These are phyloP conservation scores for Eulemur coronatus DNA, from an alignment of 2,797 vertebrate species.

Conservation along the genomic window DNA sequence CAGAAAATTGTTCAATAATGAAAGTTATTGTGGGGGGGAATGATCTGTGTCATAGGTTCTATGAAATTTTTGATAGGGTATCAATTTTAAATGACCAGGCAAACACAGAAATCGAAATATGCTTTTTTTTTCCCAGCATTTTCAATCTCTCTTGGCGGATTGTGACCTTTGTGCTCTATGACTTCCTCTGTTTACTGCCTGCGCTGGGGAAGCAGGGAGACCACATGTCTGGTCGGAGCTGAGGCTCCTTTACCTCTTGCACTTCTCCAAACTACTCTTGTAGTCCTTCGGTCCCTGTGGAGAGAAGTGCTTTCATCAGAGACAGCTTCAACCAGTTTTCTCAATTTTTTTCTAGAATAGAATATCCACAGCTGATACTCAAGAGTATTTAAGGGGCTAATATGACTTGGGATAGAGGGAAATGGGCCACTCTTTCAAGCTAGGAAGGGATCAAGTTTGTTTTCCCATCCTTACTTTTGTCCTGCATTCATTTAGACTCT, in stretches of 20 bases:
- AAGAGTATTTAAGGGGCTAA: background rate
- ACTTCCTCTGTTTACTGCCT: background rate
- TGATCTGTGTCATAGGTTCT: background rate
- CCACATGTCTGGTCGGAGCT: background rate
- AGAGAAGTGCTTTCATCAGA: background rate
- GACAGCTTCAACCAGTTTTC: background rate
- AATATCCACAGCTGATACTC: background rate
- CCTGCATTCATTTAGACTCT: background rate
- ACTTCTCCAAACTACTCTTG: background rate
- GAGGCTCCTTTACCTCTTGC: background rate
- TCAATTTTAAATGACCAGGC: background rate
- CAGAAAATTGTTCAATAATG: background rate
- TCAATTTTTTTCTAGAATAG: background rate
- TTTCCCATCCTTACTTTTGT: background rate
- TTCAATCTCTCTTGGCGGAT: background rate
- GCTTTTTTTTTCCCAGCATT: background rate
- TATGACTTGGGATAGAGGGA: accelerated
- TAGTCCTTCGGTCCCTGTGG: background rate
- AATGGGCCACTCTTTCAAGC: background rate
- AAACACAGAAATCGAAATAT: background rate
- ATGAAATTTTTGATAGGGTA: background rate
- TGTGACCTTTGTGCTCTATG: background rate
- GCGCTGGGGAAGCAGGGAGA: background rate
- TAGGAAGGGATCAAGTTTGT: background rate
- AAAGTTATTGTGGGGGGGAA: background rate